Evolutionary conservation across 2,113 vertebrate species (phyloP), one percentile per base, ranked within the genome.

Genomic region (Calidris pugnax): DNA sequence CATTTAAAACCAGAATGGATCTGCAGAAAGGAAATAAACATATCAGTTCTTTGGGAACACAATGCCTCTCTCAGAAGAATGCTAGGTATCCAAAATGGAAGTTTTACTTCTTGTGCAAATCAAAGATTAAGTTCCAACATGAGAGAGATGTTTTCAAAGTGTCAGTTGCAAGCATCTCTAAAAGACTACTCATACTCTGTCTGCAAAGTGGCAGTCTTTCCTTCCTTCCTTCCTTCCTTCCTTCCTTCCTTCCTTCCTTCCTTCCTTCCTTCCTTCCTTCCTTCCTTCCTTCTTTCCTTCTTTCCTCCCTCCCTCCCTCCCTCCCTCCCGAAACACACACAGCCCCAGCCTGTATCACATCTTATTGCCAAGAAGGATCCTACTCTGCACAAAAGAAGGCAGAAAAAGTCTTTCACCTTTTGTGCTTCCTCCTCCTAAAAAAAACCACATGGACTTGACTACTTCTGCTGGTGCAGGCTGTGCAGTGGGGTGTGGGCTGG

Each of bases 1-100:
- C 30, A 19, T 43, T 91, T 89, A 39, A 64, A 79, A 82, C 33
- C 57, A 82, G 71, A 86, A 71, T n/a, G 43, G 20, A 71, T 53
- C 50, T 60, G 43, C 39, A 82, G 77, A 72, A 68, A 71, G 8
- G 10, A 12, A 41, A 45, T 82, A 57, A 64, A 1, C 4, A 0
- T 68, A 48, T 85, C 74, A 85, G n/a, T 63, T 91, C 74, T 85
- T 62, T 80, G 78, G 78, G 91, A 93, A 94, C 66, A 91, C 57
- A 87, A 19, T 47, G 60, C 56, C 39, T 91, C 80, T 35, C 64
- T 79, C 3, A 3, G 90, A 66, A 69, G 27, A 92, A 89, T 67
- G 67, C 64, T 77, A 55, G 47, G 63, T 55, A 56, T 64, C 48
- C 66, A 85, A 41, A 69, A 62, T 69, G 26, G 26, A 67, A 50